phyloP scores from a whole-genome alignment of 2,888 invertebrate genomes.

The Azorinus chamasolen region DNA sequence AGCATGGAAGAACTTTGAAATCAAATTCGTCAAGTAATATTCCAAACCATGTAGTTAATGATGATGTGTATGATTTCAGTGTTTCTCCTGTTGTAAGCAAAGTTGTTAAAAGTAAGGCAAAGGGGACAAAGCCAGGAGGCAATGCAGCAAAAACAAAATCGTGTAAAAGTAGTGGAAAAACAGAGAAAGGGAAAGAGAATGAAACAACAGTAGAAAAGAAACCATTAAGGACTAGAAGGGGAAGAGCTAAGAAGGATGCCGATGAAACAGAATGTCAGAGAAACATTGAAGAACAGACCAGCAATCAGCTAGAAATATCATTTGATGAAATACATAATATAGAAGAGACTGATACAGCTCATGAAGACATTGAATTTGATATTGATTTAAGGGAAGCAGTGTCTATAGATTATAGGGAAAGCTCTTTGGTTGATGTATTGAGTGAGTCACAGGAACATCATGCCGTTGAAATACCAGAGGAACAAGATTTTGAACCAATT shows the following conservation, averaged over 20 bases:
- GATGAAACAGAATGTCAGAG: no score
- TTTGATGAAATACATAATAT: no score
- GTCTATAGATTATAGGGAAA: no score
- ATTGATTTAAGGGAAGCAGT: no score
- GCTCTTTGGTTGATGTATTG: no score
- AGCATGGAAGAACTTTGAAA: no score
- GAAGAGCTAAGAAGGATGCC: not conserved
- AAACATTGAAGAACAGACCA: no score
- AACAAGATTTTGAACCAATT: conserved; percentile 37
- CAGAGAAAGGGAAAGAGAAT: not conserved
- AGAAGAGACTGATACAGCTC: no score
- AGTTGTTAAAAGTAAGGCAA: conserved; percentile 9
- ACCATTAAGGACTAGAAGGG: not conserved
- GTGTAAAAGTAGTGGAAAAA: not conserved
- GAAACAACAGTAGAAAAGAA: conserved; percentile 1
- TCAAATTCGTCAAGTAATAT: no score
- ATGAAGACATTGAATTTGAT: no score
- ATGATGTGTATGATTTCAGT: conserved; percentile 43
- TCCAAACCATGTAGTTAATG: not conserved
- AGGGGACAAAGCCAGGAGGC: not conserved
- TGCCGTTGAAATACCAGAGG: not conserved
- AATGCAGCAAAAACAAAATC: no score
- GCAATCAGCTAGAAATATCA: no score
- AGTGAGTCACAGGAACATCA: not conserved
- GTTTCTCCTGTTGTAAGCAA: conserved; percentile 31